A percentile compares a stretch with the other conserved stretches of the same genome.
Evolutionary conservation across 64 coral and sea anemone species (phyloP).

Genomic region (Montipora capricornis): DNA sequence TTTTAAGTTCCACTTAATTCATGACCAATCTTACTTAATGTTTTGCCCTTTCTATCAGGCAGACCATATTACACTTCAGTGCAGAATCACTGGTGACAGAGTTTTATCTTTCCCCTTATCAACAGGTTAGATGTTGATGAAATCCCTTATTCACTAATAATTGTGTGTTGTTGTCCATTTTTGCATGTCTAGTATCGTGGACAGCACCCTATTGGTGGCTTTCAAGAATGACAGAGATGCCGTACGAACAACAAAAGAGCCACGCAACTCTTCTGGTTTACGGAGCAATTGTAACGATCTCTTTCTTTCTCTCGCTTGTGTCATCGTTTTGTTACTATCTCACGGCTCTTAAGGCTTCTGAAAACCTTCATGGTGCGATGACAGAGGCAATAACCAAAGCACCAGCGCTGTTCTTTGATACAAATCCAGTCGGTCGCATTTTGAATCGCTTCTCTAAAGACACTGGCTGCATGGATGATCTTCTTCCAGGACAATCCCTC

Average conservation of each 20-base stretch:
- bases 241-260: constrained; percentile 14
- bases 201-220: constrained; percentile 35
- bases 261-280: constrained; percentile 22
- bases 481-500: constrained; percentile 29
- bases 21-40: no score
- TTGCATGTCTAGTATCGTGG: neutral
- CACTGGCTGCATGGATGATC: constrained; percentile 44
- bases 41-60: no score
- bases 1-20: no score
- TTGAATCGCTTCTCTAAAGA: constrained; percentile 71
- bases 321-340: constrained; percentile 30
- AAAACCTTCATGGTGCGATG: constrained; percentile 55
- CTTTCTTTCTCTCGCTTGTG: neutral
- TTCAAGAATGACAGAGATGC: constrained; percentile 32
- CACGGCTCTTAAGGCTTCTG: constrained; percentile 39
- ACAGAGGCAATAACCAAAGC: constrained; percentile 32
- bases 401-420: constrained; percentile 61
- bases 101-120: no score
- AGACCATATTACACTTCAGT: no score
- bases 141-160: no score
- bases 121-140: no score
- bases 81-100: no score
- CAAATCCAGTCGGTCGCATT: constrained; percentile 57
- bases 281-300: constrained; percentile 1
- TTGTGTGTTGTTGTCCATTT: no score